These are phyloP conservation scores for Thymallus thymallus DNA, from an alignment of 2,113 vertebrate species.

Conservation along the genomic window DNA sequence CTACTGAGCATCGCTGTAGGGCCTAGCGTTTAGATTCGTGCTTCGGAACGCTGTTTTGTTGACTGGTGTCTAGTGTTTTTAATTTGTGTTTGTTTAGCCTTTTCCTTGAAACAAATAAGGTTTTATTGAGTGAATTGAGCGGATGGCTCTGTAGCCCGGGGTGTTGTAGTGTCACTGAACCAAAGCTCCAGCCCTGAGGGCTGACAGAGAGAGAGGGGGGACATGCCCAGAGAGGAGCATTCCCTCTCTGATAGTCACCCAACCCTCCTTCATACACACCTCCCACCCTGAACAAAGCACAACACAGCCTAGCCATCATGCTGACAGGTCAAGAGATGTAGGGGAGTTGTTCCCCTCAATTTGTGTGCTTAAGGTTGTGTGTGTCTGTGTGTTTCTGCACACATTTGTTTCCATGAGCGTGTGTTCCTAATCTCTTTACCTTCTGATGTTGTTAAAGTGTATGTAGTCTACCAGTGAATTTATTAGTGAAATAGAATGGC, in stretches of 20 bases:
- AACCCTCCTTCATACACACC: conserved; percentile 54
- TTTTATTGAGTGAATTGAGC: conserved; percentile 33
- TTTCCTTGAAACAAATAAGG: conserved; percentile 26
- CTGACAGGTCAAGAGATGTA: conserved; percentile 47
- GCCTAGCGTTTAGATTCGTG: neutral
- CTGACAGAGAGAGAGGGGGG: conserved; percentile 43
- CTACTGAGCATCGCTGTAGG: neutral
- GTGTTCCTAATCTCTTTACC: neutral
- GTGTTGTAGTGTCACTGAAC: conserved; percentile 53
- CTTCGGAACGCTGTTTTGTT: conserved; percentile 38
- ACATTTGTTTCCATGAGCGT: neutral
- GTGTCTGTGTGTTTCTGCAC: conserved; percentile 3
- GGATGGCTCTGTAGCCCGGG: conserved; percentile 37
- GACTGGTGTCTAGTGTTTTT: conserved; percentile 36
- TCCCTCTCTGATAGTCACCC: conserved; percentile 65
- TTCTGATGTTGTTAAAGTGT: neutral
- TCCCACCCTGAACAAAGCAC: conserved; percentile 51
- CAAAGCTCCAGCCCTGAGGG: conserved; percentile 42
- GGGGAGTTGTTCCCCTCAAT: conserved; percentile 35
- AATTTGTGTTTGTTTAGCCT: conserved; percentile 31
- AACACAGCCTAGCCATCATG: conserved; percentile 46
- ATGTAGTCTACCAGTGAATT: conserved; percentile 21
- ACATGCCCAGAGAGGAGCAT: conserved; percentile 63
- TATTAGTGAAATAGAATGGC: conserved; percentile 42
- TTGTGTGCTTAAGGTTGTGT: conserved; percentile 21